Percentiles rank a stretch among this genome's conserved stretches.
phyloP scores from a whole-genome alignment of 2,888 invertebrate species.

The Cheiracanthium punctorium region DNA sequence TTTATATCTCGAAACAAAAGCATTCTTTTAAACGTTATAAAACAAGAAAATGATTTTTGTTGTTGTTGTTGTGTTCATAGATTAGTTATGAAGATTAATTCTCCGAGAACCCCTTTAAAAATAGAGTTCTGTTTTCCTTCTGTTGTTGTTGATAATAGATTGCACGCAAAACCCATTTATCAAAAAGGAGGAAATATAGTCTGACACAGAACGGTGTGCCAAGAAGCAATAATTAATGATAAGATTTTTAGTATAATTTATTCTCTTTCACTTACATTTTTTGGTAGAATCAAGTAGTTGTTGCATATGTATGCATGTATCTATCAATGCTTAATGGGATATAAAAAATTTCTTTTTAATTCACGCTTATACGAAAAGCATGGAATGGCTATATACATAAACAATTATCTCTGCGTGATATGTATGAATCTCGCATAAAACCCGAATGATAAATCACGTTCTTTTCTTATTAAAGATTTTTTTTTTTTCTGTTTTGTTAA shows the following conservation, averaged over 20 bases:
- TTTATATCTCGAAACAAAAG: neutral
- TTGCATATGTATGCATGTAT: too few species aligned
- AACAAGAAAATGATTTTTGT: slow-evolving; percentile 18
- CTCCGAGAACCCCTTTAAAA: neutral
- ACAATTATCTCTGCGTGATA: too few species aligned
- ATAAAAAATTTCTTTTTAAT: too few species aligned
- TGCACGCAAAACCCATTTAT: neutral
- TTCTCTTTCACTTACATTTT: too few species aligned
- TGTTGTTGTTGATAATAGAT: neutral
- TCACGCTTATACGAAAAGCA: too few species aligned
- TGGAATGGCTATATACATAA: too few species aligned
- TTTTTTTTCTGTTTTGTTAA: too few species aligned
- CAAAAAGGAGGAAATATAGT: neutral
- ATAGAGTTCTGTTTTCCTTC: neutral
- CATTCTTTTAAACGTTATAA: neutral
- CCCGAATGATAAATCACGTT: too few species aligned
- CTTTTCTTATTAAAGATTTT: too few species aligned
- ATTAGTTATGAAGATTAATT: slow-evolving; percentile 49
- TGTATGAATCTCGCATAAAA: too few species aligned
- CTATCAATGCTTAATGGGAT: too few species aligned
- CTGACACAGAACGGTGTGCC: neutral
- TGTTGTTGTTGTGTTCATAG: slow-evolving; percentile 4
- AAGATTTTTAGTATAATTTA: neutral
- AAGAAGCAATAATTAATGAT: slow-evolving; percentile 4
- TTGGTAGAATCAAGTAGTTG: too few species aligned